Conservation (phyloP, 1,140 invertebrate species). For the Leptinotarsa defecta region DNA sequence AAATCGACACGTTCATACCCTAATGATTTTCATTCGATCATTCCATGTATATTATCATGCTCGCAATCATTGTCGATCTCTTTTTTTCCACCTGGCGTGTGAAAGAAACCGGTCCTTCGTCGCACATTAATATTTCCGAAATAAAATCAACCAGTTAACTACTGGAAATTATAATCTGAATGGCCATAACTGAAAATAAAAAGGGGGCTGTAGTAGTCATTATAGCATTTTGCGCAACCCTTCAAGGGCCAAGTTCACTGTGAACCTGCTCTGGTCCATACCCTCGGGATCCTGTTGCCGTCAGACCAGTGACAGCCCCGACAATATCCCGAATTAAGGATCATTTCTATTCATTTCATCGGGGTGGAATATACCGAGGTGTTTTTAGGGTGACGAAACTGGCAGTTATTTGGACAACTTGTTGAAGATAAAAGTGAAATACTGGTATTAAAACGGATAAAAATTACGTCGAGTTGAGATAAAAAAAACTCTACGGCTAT, state of each 20-base stretch:
- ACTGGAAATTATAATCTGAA: conserved; percentile 20
- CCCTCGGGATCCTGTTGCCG: neutral
- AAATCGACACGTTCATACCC: too few species aligned
- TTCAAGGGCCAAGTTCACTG: conserved; percentile 12
- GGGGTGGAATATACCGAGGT: neutral
- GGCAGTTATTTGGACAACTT: conserved; percentile 16
- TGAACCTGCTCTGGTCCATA: conserved; percentile 13
- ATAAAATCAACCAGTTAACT: conserved; percentile 14
- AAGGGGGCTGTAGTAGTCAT: conserved; percentile 15
- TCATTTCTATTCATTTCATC: conserved; percentile 23
- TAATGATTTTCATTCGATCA: too few species aligned
- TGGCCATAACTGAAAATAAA: conserved; percentile 25
- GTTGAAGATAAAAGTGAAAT: conserved; percentile 3
- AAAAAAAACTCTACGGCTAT: too few species aligned
- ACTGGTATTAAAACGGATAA: neutral
- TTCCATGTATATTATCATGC: too few species aligned
- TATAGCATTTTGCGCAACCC: conserved; percentile 20
- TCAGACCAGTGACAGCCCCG: conserved; percentile 3
- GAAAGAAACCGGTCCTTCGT: neutral
- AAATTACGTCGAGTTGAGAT: neutral
- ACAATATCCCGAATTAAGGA: conserved; percentile 11
- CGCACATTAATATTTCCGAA: conserved; percentile 12
- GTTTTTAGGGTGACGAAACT: conserved; percentile 4
- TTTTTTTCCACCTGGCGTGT: conserved; percentile 10
- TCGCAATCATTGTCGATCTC: too few species aligned